A percentile compares a stretch with the other conserved stretches of the same genome.
Evolutionary conservation across 2,113 vertebrate species (phyloP).

Genomic region (Sitta europaea): DNA sequence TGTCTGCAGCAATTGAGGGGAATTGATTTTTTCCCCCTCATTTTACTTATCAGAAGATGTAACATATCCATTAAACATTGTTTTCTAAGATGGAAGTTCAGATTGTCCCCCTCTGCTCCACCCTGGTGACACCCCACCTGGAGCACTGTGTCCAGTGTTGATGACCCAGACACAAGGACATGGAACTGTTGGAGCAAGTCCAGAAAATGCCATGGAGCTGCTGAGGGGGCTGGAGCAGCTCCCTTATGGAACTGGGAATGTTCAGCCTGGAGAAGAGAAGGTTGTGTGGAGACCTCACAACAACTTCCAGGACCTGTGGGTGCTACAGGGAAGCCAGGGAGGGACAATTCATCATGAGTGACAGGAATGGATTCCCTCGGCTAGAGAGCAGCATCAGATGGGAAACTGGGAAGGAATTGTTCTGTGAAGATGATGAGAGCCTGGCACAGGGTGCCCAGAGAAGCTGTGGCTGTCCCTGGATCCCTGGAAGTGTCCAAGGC

Average conservation of each 20-base stretch:
- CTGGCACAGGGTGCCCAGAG: neutral
- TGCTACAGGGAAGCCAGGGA: neutral
- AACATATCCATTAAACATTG: neutral
- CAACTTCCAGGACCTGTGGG: neutral
- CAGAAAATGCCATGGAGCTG: neutral
- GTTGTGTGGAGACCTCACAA: neutral
- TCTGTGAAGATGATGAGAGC: fast-evolving
- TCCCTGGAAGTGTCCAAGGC: neutral
- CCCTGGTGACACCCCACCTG: neutral
- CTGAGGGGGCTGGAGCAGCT: neutral
- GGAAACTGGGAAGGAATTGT: neutral
- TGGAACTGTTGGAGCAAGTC: neutral
- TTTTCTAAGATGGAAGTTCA: neutral
- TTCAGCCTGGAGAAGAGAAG: neutral
- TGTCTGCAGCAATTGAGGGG: neutral
- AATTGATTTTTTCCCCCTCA: neutral
- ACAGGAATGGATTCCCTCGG: neutral
- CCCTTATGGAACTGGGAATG: neutral
- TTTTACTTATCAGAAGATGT: neutral
- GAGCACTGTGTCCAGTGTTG: neutral
- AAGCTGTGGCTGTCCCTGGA: neutral
- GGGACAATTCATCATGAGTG: too few species aligned
- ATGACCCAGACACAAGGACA: neutral
- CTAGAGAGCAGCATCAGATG: neutral
- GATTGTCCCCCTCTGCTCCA: neutral